Percentiles rank a stretch among this genome's conserved stretches.
Conservation (phyloP, 1,140 invertebrate genomes). For the Drosophila seguyi region DNA sequence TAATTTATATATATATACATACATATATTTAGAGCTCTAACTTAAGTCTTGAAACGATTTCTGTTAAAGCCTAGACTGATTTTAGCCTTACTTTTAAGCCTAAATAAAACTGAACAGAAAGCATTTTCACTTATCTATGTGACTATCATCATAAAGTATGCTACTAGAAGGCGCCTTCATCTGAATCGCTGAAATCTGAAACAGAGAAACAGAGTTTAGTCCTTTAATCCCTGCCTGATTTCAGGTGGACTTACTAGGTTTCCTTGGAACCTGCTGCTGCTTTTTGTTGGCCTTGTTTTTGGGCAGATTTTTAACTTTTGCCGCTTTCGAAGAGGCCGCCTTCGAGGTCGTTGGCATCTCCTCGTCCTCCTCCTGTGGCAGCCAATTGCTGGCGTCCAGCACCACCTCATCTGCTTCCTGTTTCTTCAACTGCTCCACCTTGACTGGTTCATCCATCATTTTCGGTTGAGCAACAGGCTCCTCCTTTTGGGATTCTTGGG, state of each 20-base stretch:
- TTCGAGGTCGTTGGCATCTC: neutral
- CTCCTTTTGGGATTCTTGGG: neutral
- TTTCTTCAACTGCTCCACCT: neutral
- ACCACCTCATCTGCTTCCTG: neutral
- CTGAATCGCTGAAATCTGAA: slow-evolving; percentile 63
- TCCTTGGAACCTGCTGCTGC: neutral
- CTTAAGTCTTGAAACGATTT: slow-evolving; percentile 30
- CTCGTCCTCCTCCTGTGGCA: slow-evolving; percentile 33
- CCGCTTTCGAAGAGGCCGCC: slow-evolving; percentile 5
- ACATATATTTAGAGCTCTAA: slow-evolving; percentile 35
- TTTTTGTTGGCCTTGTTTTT: slow-evolving; percentile 44
- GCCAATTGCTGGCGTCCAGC: slow-evolving; percentile 30
- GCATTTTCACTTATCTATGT: slow-evolving; percentile 32
- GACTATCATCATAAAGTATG: neutral
- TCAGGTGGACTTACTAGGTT: slow-evolving; percentile 4
- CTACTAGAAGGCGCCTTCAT: too few species aligned
- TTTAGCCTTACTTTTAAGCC: slow-evolving; percentile 40
- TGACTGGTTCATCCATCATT: neutral
- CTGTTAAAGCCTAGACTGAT: slow-evolving; percentile 52
- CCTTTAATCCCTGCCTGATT: too few species aligned
- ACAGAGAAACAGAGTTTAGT: slow-evolving; percentile 29
- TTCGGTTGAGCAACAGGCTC: neutral
- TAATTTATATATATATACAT: too few species aligned
- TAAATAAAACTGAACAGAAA: slow-evolving; percentile 47
- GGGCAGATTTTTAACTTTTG: slow-evolving; percentile 32